A percentile compares a stretch with the other conserved stretches of the same genome.
phyloP scores from a whole-genome alignment of 2,888 invertebrate species.

The Agrilus mali region DNA sequence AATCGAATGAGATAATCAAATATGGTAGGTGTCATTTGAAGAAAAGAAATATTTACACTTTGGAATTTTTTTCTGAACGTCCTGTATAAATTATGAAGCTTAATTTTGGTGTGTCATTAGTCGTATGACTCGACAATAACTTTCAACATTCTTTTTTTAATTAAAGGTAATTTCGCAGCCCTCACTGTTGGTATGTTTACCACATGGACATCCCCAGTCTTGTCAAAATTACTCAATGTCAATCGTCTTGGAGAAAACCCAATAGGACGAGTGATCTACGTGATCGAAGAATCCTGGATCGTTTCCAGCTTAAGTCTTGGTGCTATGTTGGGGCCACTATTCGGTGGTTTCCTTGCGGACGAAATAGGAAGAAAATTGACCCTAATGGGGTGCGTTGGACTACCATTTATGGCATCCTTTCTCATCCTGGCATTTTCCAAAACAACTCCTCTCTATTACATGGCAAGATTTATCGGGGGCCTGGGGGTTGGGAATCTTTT shows the following conservation, averaged over 20 bases:
- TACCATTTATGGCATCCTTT: constrained; percentile 58
- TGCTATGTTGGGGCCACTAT: constrained; percentile 47
- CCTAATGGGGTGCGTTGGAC: constrained; percentile 46
- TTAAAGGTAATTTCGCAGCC: constrained; percentile 33
- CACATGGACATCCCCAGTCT: constrained; percentile 33
- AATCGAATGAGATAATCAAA: too few relatives aligned
- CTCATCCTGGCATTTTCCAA: constrained; percentile 18
- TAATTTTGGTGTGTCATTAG: too few relatives aligned
- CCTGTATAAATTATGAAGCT: too few relatives aligned
- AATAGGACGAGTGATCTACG: constrained; percentile 35
- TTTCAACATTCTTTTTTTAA: too few relatives aligned
- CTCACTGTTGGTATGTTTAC: constrained; percentile 32
- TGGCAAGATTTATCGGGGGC: constrained; percentile 40
- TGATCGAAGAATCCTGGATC: constrained; percentile 57
- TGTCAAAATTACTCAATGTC: constrained; percentile 17
- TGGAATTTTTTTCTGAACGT: too few relatives aligned
- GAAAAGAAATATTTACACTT: too few relatives aligned
- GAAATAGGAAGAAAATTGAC: constrained; percentile 49
- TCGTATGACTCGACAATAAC: too few relatives aligned
- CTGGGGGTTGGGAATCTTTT: constrained; percentile 54
- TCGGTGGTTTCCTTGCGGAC: constrained; percentile 53
- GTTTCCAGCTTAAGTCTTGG: constrained; percentile 59
- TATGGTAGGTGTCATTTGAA: too few relatives aligned
- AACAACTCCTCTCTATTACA: constrained; percentile 25
- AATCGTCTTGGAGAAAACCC: constrained; percentile 31